Base-by-base conservation (phyloP, 2,113 vertebrate genomes). In the Sitta europaea region DNA sequence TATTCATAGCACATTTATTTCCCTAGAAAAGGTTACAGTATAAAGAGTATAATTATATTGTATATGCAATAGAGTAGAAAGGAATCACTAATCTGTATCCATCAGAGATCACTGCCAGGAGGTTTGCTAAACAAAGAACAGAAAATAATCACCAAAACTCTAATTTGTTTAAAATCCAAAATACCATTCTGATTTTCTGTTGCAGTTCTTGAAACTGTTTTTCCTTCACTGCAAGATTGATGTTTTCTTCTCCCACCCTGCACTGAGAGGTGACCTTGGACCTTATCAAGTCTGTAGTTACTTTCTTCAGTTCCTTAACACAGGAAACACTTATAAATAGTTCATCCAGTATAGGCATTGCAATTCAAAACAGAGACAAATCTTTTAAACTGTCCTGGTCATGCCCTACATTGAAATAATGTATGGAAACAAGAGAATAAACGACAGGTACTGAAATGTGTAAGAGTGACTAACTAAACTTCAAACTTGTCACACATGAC, bases 281-380 rank as follows among this genome's bases (percentile, higher is more conserved):
- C 93, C 98, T 98, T 86, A 99, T 98, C 95, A 99, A 97, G 86
- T 99, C 98, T 92, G 97, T 96, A 89, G 97, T 98, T 94, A 98
- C 93, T 95, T 98, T 98, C 94, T 99, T 98, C 92, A 99, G 77
- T 89, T 99, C 98, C 99, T 99, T 96, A 96, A 98, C 87, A 94
- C 89, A 97, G 96, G 91, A 98, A 98, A 97, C 81, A 96, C 23
- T 0, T 90, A 96, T 97, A 97, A 97, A 97, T 95, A 98, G 80
- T 95, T 93, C 94, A 96, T 90, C 93, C 45, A 97, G 78, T 47
- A 95, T 68, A 90, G 61, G 86, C 88, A 97, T 78, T 94, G 89
- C 82, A 97, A 90, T 83, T 95, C 95, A 96, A 96, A 97, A 88
- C 87, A 96, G 79, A 91, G 94, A 97, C 53, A 96, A 96, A 95